Conservation (phyloP, 2,888 invertebrate genomes). For the Synergus japonicus region DNA sequence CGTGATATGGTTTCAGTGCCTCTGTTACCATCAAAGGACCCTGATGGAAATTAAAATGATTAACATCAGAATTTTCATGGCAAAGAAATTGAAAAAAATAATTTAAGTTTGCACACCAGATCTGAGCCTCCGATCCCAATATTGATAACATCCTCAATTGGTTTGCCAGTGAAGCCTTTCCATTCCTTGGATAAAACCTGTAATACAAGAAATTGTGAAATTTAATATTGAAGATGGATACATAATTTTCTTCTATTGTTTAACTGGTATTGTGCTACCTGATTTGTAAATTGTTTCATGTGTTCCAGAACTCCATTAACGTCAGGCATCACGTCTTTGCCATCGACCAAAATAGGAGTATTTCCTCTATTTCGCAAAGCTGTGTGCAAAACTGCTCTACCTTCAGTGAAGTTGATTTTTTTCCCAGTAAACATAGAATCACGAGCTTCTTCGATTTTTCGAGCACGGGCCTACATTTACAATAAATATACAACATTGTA, state of each 20-base stretch:
- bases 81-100: neutral
- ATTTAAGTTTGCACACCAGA: constrained; percentile 80
- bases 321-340: constrained; percentile 94
- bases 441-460: constrained; percentile 91
- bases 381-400: constrained; percentile 95
- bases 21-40: constrained; percentile 99
- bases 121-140: constrained; percentile 99
- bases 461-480: constrained; percentile 80
- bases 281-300: constrained; percentile 94
- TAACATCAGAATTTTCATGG: neutral
- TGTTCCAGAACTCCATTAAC: constrained; percentile 94
- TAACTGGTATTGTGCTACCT: constrained; percentile 78
- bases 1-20: constrained; percentile 93
- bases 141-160: constrained; percentile 98
- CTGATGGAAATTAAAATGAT: constrained; percentile 69
- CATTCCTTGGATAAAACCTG: constrained; percentile 73
- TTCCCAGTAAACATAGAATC: constrained; percentile 96
- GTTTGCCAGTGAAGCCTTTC: constrained; percentile 86
- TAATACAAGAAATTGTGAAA: constrained; percentile 41
- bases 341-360: constrained; percentile 88
- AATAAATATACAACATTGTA: constrained; percentile 47
- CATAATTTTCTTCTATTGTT: constrained; percentile 11
- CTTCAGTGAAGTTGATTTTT: constrained; percentile 98
- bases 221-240: neutral
- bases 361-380: constrained; percentile 94